Evolutionary conservation across 2,888 invertebrate genomes (phyloP).

Genomic region (Clitarchus hookeri): DNA sequence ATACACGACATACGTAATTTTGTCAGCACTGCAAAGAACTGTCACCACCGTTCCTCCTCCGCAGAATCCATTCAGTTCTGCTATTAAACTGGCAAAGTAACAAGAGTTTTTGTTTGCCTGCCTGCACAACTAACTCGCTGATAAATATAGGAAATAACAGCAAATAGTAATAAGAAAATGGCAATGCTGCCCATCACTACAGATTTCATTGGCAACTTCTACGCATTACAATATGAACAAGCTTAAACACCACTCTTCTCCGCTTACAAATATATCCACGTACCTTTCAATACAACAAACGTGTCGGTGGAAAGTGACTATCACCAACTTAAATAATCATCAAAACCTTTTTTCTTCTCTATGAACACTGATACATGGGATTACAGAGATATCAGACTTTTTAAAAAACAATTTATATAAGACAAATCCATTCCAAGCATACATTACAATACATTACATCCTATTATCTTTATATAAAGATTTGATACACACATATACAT

Average conservation of each 20-base stretch:
- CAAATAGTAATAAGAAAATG: constrained; percentile 5
- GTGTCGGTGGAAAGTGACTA: not conserved
- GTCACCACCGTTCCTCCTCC: not conserved
- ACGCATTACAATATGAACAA: constrained; percentile 3
- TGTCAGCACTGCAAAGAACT: not conserved
- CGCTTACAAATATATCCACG: not conserved
- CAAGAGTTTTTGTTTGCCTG: not conserved
- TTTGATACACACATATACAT: constrained; percentile 14
- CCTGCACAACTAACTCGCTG: not conserved
- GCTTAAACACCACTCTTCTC: constrained; percentile 4
- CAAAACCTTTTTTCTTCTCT: constrained; percentile 2
- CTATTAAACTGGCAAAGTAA: not conserved
- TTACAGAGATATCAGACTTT: constrained; percentile 8
- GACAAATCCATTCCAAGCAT: constrained; percentile 14
- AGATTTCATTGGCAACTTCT: not conserved
- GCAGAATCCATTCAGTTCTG: not conserved
- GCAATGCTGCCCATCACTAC: not conserved
- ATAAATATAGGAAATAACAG: constrained; percentile 14
- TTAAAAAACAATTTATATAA: not conserved
- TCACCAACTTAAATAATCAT: constrained; percentile 6
- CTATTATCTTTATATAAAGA: constrained; percentile 2
- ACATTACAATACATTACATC: constrained; percentile 10
- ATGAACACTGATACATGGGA: not conserved
- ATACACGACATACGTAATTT: not conserved
- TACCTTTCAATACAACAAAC: not conserved